Evolutionary conservation across 2,888 invertebrate genomes (phyloP), one percentile per base, ranked within the genome.

Genomic region (Taphrorychus bicolor): DNA sequence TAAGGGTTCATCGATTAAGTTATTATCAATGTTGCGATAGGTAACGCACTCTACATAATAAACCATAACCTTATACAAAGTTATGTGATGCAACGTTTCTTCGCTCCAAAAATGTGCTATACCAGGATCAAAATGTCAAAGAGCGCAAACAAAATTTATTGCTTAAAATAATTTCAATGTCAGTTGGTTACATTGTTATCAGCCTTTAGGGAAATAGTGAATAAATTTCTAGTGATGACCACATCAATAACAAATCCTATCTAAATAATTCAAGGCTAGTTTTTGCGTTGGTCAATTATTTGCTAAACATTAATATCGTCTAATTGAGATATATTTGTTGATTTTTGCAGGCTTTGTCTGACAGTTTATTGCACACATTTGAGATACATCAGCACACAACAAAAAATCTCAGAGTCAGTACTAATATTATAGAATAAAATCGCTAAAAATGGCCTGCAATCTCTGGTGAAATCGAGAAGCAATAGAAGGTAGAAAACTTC

Each of bases 41-140:
- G 32, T 32, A 32, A 32, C 32, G 32, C 32, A 32, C 32, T 32
- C 32, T 11, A 11, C 32, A 32, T 32, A 32, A 18, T 45, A 51
- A 51, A 64, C 64, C 64, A 64, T 64, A 64, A 64, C 64, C 64
- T 64, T 52, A 64, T 64, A 57, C 64, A 64, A 58, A 64, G 52
- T 45, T 32, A 9, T 32, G 32, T 32, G 32, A 9, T 32, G 32
- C 32, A 32, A 32, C 32, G 32, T 11, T 32, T 32, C 32, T 11
- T 32, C 7, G 32, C 32, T 2, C 32, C 32, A 32, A 32, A 32
- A 32, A 32, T 32, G 7, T 11, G 3, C 32, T 32, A 32, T 32
- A 9, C 32, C 32, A 32, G 11, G 32, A 32, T 32, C 32, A 32
- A 32, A 32, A 32, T 32, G 32, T 32, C 32, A 32, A 32, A 32